phyloP scores from a whole-genome alignment of 2,888 invertebrate species.

The Heteromurus nitidus region DNA sequence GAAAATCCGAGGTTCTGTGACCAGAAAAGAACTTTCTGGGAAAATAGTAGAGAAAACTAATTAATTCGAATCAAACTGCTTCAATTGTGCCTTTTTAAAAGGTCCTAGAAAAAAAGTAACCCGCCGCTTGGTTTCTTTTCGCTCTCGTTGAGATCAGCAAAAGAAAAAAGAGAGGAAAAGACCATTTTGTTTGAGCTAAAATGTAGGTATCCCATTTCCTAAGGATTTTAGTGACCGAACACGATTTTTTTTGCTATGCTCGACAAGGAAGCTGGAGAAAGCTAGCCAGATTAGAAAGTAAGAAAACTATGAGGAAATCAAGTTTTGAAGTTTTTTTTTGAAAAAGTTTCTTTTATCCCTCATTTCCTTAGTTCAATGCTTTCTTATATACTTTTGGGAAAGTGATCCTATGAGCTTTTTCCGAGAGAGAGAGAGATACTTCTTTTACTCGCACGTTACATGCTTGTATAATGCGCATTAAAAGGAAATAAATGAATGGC shows the following conservation, averaged over 20 bases:
- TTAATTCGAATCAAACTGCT: constrained; percentile 30
- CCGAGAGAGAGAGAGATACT: not conserved
- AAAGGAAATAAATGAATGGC: constrained; percentile 36
- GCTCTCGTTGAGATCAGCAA: too few relatives aligned
- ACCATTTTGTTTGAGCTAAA: not conserved
- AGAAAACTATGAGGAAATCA: constrained; percentile 48
- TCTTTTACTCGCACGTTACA: not conserved
- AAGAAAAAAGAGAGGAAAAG: not conserved
- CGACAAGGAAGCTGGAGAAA: not conserved
- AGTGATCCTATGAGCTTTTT: constrained; percentile 4
- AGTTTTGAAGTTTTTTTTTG: constrained; percentile 49
- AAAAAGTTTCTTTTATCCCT: constrained; percentile 58
- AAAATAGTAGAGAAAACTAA: constrained; percentile 27
- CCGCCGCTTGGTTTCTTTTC: too few relatives aligned
- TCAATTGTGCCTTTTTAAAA: not conserved
- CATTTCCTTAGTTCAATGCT: constrained; percentile 49
- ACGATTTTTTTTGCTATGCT: constrained; percentile 26
- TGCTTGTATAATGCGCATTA: not conserved
- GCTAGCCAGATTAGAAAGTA: constrained; percentile 44
- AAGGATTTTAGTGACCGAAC: constrained; percentile 8
- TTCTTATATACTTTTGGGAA: not conserved
- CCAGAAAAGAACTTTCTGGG: not conserved
- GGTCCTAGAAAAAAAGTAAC: too few relatives aligned
- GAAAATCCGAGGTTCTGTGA: not conserved
- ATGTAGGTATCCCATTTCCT: not conserved